Base-by-base conservation (phyloP, 1,140 invertebrate species). In the Triops longicaudatus region DNA sequence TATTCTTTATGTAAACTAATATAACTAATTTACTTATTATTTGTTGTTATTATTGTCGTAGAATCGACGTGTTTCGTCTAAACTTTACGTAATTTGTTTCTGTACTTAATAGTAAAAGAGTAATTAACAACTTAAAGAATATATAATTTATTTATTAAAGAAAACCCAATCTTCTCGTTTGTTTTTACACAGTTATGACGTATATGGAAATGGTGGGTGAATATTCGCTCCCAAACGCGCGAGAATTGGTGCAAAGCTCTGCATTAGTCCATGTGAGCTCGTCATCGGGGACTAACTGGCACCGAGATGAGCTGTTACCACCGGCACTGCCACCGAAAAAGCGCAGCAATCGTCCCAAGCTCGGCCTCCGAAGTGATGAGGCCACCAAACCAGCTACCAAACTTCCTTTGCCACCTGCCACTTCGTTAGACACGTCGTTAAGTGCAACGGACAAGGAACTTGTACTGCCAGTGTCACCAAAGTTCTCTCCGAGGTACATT, bases 191-290 rank as follows among this genome's bases (percentile, higher is more conserved):
- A 71, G 94, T 98, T 80, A 94, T 95, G 90, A 93, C 93, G 72
- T 98, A 97, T 85, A 96, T 97, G 94, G 93, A 96, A 84, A 94
- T 96, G 89, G 93, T 96, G 83, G 92, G 93, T 1, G 92, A 93
- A 83, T 95, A 93, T 85, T 92, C 91, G 77, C 92, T 93, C 80
- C 37, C 85, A 84, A 79, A 82, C 80, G 22, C 83, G 84, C 74
- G 90, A 91, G 31, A 86, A 85, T 78, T 87, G 87, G 76, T 88
- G 87, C 79, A 91, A 93, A 80, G 90, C 93, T 83, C 89, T 93
- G 81, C 87, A 93, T 37, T 92, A 94, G 82, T 94, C 93, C 1
- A 88, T 94, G 81, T 92, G 94, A 82, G 90, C 91, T 11, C 92
- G 91, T 82, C 91, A 92, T 84, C 87, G 91, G 77, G 89, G 83